Evolutionary conservation across 2,888 invertebrate genomes (phyloP).

Genomic region (Crematogaster levior): DNA sequence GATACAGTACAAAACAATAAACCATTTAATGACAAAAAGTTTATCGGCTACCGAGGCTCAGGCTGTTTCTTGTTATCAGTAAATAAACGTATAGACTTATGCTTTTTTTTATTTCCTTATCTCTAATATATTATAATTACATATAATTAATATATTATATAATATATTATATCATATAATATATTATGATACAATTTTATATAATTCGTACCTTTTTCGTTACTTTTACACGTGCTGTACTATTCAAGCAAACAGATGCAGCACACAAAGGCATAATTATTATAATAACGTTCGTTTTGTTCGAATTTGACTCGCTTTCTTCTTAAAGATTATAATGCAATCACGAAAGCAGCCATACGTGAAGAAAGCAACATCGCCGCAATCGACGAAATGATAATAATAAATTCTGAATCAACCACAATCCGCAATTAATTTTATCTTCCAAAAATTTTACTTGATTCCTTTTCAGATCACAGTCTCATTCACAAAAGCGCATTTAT

Average conservation of each 20-base stretch:
- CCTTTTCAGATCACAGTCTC: conserved; percentile 8
- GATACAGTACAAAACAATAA: no score
- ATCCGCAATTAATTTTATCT: background rate
- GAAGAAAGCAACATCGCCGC: no score
- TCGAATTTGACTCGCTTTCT: background rate
- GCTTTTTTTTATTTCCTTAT: conserved; percentile 5
- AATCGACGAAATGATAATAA: no score
- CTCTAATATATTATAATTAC: conserved; percentile 35
- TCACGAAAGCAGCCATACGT: background rate
- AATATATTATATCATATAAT: no score
- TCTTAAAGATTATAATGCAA: background rate
- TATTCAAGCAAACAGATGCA: conserved; percentile 12
- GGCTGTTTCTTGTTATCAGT: no score
- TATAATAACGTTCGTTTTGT: background rate
- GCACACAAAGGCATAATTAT: conserved; percentile 34
- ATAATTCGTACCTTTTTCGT: background rate
- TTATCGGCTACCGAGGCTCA: no score
- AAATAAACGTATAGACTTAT: no score
- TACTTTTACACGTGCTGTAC: background rate
- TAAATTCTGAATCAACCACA: background rate
- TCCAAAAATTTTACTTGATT: conserved; percentile 1
- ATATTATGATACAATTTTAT: conserved; percentile 31
- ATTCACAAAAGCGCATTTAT: conserved; percentile 4
- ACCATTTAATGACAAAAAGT: no score
- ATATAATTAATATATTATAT: no score